Base-by-base conservation (phyloP, 2,797 vertebrate genomes). In the Neosalanx taihuensis region DNA sequence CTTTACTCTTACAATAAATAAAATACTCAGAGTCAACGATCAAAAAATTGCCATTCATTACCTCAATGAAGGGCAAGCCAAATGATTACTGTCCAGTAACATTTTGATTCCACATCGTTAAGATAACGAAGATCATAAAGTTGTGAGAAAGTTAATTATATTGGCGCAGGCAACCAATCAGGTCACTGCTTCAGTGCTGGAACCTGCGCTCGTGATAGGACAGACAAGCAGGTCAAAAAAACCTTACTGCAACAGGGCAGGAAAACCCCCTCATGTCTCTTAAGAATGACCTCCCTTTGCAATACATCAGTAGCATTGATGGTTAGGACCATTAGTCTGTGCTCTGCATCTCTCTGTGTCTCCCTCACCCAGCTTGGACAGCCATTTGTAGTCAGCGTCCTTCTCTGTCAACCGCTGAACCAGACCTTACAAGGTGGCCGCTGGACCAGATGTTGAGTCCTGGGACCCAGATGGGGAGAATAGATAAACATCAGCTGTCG, bases 401-500 rank as follows among this genome's bases (percentile, higher is more conserved):
- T 72, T 78, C 63, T 1, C 76, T 84, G 85, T 79, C 85, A 78
- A 79, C 79, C 53, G 59, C 71, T 67, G 79, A 56, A 79, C 73
- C 72, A 68, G 64, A 75, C 4, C 72, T 30, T 71, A 71, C 74
- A 72, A 73, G 77, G 77, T 83, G 84, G 83, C 86, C 82, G 85
- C 85, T 84, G 67, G 49, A 76, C 76, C 88, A 90, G 88, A 88
- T 90, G 89, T 88, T 88, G 80, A 78, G 83, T 87, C 79, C 73
- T 76, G 75, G 69, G 78, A 83, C 77, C 88, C 89, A 89, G 86
- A 90, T 87, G 89, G 86, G 81, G 78, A 71, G 33, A 20, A 23
- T 13, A 58, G 81, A 88, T 81, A 88, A 89, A 89, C 85, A 89
- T 90, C 83, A 88, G 84, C 86, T 84, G 84, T 86, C 81, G 81